phyloP scores from a whole-genome alignment of 2,888 invertebrate species.

The Neelides folsomi region DNA sequence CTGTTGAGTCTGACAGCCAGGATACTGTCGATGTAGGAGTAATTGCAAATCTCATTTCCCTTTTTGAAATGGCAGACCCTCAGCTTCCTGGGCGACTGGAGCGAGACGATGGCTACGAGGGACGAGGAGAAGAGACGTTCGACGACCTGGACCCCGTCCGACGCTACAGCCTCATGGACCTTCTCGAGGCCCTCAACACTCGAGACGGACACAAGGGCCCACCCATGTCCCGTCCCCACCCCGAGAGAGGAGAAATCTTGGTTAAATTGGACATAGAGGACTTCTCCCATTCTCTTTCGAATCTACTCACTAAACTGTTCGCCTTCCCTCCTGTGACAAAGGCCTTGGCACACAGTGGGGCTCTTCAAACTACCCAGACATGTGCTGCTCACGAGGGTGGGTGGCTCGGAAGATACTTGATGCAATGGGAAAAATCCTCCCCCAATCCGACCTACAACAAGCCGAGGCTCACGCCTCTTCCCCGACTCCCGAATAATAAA shows the following conservation, averaged over 20 bases:
- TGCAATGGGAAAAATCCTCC: too few relatives aligned
- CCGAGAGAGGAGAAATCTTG: constrained; percentile 32
- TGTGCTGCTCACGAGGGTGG: too few relatives aligned
- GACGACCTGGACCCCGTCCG: constrained; percentile 76
- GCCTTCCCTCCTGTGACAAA: too few relatives aligned
- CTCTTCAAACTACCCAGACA: too few relatives aligned
- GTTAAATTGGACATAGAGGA: constrained; percentile 30
- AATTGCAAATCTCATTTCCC: constrained; percentile 95
- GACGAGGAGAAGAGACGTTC: constrained; percentile 95
- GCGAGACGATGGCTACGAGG: constrained; percentile 84
- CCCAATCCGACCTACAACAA: too few relatives aligned
- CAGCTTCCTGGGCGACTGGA: constrained; percentile 75
- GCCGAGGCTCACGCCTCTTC: too few relatives aligned
- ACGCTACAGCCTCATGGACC: constrained; percentile 39
- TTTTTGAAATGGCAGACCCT: constrained; percentile 96
- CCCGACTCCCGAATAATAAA: too few relatives aligned
- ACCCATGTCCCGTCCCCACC: constrained; percentile 29
- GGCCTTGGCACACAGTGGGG: too few relatives aligned
- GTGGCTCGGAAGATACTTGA: too few relatives aligned
- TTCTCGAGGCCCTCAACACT: constrained; percentile 26
- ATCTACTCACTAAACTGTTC: too few relatives aligned
- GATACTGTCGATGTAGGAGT: constrained; percentile 88
- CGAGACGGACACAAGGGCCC: constrained; percentile 24
- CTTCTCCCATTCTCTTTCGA: constrained; percentile 18
- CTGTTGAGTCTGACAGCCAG: constrained; percentile 89